Conservation (phyloP, 2,888 invertebrate species). For the Hypolimnas misippus region DNA sequence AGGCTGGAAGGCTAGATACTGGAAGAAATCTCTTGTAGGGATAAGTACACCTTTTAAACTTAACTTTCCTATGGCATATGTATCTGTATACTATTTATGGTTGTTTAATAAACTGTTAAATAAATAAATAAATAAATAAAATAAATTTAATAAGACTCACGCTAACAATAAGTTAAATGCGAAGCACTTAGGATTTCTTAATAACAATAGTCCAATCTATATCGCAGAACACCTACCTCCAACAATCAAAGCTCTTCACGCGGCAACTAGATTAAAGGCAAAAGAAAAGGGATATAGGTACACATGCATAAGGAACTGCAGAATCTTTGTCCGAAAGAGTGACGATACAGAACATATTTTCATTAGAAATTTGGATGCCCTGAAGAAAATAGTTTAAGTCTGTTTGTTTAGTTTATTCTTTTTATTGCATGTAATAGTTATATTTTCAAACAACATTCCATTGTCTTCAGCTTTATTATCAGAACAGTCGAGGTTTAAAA, state of each 20-base stretch:
- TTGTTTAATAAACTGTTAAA: no score
- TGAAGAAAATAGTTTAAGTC: background rate
- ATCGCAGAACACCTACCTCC: background rate
- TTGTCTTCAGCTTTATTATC: slow-evolving; percentile 34
- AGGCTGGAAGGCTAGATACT: no score
- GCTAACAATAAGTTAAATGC: background rate
- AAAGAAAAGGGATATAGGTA: background rate
- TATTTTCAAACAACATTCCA: background rate
- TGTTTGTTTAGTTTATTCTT: no score
- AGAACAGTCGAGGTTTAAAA: slow-evolving; percentile 40
- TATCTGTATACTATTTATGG: no score
- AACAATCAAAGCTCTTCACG: background rate
- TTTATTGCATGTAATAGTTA: background rate
- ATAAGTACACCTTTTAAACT: no score
- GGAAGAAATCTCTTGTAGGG: no score
- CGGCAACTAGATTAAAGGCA: background rate
- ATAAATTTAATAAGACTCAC: slow-evolving; percentile 2
- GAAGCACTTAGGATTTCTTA: background rate
- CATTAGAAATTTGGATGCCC: background rate
- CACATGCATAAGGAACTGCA: background rate
- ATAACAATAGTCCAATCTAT: background rate
- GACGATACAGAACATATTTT: background rate
- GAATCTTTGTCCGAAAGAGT: background rate
- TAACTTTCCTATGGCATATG: no score
- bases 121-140: no score